A percentile compares a stretch with the other conserved stretches of the same genome.
Conservation (phyloP, 2,797 vertebrate species). For the Scolopax bukidnonensis region DNA sequence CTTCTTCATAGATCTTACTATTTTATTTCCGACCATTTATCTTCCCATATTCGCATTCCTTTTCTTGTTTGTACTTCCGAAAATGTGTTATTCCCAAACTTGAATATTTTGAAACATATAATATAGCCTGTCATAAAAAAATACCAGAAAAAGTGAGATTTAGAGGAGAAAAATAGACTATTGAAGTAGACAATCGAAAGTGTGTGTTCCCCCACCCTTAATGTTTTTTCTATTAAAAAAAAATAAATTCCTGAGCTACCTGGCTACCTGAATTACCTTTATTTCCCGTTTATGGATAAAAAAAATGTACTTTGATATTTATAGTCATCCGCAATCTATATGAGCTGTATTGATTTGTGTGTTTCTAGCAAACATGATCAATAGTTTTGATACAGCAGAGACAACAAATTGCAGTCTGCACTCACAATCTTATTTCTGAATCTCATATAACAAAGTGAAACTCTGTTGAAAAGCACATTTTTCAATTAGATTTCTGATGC, state of each 20-base stretch:
- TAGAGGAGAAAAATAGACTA: neutral
- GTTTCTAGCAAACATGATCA: neutral
- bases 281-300: neutral
- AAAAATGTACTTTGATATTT: neutral
- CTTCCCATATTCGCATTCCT: neutral
- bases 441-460: neutral
- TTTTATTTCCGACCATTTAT: neutral
- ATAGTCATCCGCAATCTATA: neutral
- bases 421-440: neutral
- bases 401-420: neutral
- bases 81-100: neutral
- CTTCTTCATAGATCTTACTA: neutral
- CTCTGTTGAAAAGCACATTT: constrained; percentile 4
- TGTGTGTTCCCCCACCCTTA: neutral
- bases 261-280: neutral
- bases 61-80: neutral
- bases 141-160: neutral
- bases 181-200: neutral
- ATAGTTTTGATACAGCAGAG: neutral
- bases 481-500: constrained; percentile 21
- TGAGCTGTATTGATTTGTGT: neutral
- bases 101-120: neutral
- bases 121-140: neutral
- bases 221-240: neutral
- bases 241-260: neutral